phyloP scores from a whole-genome alignment of 2,888 invertebrate genomes.

The Xanthorhoe designata region DNA sequence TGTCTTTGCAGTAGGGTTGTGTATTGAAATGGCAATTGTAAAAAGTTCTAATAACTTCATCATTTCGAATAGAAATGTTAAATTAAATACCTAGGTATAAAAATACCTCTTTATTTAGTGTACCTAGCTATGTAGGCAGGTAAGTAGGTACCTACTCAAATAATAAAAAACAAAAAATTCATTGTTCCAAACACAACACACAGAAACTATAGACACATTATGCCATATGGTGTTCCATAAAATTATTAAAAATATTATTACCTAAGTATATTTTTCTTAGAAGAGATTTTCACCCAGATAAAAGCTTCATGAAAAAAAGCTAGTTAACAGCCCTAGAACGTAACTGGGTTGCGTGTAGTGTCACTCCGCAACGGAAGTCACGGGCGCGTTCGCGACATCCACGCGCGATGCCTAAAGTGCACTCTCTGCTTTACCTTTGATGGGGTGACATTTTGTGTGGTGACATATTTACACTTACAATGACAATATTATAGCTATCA shows the following conservation, averaged over 20 bases:
- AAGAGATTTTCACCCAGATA: no score
- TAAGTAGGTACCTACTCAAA: no score
- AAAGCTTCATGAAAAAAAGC: background rate
- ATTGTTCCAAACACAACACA: no score
- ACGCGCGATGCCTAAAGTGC: conserved; percentile 45
- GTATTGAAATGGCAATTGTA: background rate
- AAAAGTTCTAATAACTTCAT: background rate
- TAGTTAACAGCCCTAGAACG: conserved; percentile 50
- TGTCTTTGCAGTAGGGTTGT: conserved; percentile 73
- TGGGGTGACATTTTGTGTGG: conserved; percentile 13
- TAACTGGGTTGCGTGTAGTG: conserved; percentile 67
- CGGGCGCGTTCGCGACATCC: conserved; percentile 59
- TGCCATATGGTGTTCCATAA: no score
- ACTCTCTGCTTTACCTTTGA: conserved; percentile 39
- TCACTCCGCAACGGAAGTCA: conserved; percentile 66
- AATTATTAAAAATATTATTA: no score
- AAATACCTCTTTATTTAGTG: no score
- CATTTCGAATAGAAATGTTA: background rate
- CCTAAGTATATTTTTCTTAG: no score
- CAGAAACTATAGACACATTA: no score
- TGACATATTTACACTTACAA: background rate
- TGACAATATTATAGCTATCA: no score
- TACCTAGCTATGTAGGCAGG: no score
- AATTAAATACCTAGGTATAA: no score
- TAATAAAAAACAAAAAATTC: no score